Base-by-base conservation (phyloP, 2,888 invertebrate genomes). In the Pyrgus malvae region DNA sequence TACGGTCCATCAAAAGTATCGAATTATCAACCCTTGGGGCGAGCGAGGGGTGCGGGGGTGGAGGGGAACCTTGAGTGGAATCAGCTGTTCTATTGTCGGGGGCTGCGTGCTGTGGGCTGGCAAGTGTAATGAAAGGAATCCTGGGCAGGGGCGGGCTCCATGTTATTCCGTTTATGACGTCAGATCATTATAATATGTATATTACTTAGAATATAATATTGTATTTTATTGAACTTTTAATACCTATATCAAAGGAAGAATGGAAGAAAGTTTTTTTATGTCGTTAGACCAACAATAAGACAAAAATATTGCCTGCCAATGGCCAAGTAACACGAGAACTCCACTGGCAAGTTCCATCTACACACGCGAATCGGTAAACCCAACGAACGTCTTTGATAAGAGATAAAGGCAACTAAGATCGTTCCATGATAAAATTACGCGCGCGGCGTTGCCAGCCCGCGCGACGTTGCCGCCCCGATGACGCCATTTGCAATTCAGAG, bases 401-500 rank as follows among this genome's bases (percentile, higher is more conserved):
- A 77, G 76, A 82, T 80, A 78, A 73, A n/a, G n/a, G n/a, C 66
- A 57, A 60, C 62, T 37, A 61, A 68, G 72, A 75, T 76, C 69
- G 68, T 63, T 59, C 58, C 69, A 72, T 76, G 82, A 84, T 83
- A 81, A 83, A 83, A 84, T 84, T 82, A 85, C 85, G 83, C 77
- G 76, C 69, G 72, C 77, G 72, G 62, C 68, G 83, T 79, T 83
- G 86, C 82, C 84, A 69, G 67, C 69, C 73, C 62, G 62, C 58
- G 80, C 81, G 74, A 68, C 70, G 85, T 81, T 84, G 83, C 82
- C 80, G 70, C 65, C 37, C 70, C 64, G 69, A 65, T 64, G 63
- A 68, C 72, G 81, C 83, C 83, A 85, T 86, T 86, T 85, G 83
- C 84, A 84, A 82, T 81, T 82, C 74, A 75, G 74, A 78, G 74